Evolutionary conservation across 2,113 vertebrate species (phyloP), one percentile per base, ranked within the genome.

Genomic region (Colinus virginianus): DNA sequence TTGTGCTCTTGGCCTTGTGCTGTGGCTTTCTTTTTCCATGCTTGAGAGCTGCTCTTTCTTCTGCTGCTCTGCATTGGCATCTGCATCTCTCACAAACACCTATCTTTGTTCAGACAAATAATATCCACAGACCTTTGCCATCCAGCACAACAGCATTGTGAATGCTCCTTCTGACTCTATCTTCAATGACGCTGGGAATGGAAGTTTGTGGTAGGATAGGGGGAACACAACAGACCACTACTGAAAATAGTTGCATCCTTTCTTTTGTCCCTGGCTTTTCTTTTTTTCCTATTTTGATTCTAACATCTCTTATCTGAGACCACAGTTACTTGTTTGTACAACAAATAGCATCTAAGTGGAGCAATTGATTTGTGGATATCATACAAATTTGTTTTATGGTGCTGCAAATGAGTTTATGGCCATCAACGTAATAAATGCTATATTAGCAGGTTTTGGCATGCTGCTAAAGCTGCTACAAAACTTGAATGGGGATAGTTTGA

Each of bases 401-500:
- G 49, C 94, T 93, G 83, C 71, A 91, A 78, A 96, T 94, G 43
- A 87, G 67, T 96, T 96, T 85, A 89, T 74, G 85, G 90, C 90
- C 59, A 68, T 95, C 93, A 91, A 55, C 28, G n/a, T 69, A 90
- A 36, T 89, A 91, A 92, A 28, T 88, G 90, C 46, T 87, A 71
- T 93, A 95, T 92, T 97, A 95, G 84, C 49, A 88, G 85, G 77
- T 77, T 88, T 43, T 96, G 78, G 78, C 92, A 85, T 95, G 77
- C 93, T 36, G 36, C 82, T 90, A 94, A 94, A 58, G 78, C 78
- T 71, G 53, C 76, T 92, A 9, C 76, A 74, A 88, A 91, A 88
- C 77, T 69, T 91, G 82, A 90, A 95, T 88, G 82, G 77, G 72
- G 59, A 61, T 90, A 95, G 95, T 94, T 94, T 80, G 89, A 48